These are phyloP conservation scores for Sturnus vulgaris DNA, from an alignment of 2,113 vertebrate genomes.

Conservation along the genomic window DNA sequence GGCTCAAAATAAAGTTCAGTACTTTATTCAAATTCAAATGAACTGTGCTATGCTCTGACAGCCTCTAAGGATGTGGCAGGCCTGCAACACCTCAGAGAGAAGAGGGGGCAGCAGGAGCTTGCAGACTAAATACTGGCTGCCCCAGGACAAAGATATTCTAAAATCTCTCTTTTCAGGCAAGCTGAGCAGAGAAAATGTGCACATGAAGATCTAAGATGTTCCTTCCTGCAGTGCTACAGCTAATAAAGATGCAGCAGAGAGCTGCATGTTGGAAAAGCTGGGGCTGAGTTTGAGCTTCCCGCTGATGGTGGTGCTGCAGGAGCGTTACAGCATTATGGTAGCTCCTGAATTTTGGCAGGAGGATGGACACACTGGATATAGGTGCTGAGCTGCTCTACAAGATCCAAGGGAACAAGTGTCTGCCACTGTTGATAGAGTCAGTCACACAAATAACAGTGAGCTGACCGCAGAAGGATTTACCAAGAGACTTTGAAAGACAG, in stretches of 20 bases:
- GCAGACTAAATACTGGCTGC: background rate
- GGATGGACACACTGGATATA: background rate
- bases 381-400: background rate
- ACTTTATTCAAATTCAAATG: conserved; percentile 41
- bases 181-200: background rate
- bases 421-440: background rate
- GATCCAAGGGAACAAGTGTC: background rate
- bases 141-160: background rate
- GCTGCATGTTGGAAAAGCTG: background rate
- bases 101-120: background rate
- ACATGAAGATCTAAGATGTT: background rate
- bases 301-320: background rate
- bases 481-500: background rate
- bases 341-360: background rate
- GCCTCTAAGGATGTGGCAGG: background rate
- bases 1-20: conserved; percentile 30
- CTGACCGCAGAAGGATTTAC: background rate
- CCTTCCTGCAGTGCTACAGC: background rate
- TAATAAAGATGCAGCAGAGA: background rate
- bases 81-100: background rate
- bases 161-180: background rate
- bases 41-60: background rate
- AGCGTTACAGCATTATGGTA: background rate
- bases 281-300: background rate
- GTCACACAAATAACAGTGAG: background rate